Evolutionary conservation across 2,113 vertebrate genomes (phyloP).

Genomic region (Corythoichthys intestinalis): DNA sequence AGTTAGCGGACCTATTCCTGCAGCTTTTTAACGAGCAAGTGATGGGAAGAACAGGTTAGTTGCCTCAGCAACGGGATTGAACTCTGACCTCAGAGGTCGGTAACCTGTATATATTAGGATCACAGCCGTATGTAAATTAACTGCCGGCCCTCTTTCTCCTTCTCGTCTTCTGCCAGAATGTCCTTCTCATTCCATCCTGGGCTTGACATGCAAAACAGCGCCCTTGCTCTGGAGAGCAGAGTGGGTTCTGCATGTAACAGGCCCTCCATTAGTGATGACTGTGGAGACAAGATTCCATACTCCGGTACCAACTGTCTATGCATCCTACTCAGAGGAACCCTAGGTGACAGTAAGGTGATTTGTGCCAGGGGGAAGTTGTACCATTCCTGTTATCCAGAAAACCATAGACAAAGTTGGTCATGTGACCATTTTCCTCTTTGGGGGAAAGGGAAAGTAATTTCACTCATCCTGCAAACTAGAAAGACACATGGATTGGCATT

Average conservation of each 20-base stretch:
- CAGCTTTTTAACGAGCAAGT: constrained; percentile 72
- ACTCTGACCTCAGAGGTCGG: constrained; percentile 66
- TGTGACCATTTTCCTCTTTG: too few species aligned
- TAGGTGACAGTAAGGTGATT: constrained; percentile 5
- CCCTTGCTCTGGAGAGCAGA: constrained; percentile 63
- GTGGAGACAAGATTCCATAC: constrained; percentile 54
- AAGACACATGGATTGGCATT: too few species aligned
- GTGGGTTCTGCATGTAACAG: constrained; percentile 23
- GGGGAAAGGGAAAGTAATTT: too few species aligned
- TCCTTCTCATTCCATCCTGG: constrained; percentile 66
- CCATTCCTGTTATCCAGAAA: too few species aligned
- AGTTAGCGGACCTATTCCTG: constrained; percentile 67
- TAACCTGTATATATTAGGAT: constrained; percentile 76
- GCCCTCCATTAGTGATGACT: constrained; percentile 56
- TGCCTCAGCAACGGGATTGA: constrained; percentile 57
- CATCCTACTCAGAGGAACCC: constrained; percentile 39
- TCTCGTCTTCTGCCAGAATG: constrained; percentile 57
- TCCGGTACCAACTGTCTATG: constrained; percentile 16
- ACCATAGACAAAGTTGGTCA: too few species aligned
- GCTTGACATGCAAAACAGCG: constrained; percentile 64
- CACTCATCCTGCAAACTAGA: too few species aligned
- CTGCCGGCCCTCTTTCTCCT: constrained; percentile 35
- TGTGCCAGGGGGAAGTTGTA: too few species aligned
- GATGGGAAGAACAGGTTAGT: constrained; percentile 61
- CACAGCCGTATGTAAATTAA: constrained; percentile 69